Conservation (phyloP, 2,113 vertebrate species). For the Seriola quinqueradiata region DNA sequence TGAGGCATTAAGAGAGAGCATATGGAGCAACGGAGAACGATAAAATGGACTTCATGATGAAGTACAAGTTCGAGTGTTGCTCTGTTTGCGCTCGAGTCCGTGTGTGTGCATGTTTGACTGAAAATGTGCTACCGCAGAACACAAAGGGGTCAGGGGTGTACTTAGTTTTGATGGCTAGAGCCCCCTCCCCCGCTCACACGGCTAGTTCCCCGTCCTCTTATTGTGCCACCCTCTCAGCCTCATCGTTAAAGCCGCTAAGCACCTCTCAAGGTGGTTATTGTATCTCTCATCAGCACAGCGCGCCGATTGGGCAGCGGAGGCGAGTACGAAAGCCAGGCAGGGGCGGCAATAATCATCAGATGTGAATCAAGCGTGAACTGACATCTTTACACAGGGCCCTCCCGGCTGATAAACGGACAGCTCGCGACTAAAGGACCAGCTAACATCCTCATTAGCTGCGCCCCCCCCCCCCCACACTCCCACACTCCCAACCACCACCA, state of each 20-base stretch:
- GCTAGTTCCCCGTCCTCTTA: constrained; percentile 34
- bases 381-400: constrained; percentile 45
- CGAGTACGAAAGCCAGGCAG: constrained; percentile 9
- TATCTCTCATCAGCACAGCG: constrained; percentile 50
- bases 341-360: constrained; percentile 49
- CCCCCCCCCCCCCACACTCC: too few species aligned
- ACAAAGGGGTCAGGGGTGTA: constrained; percentile 36
- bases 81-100: neutral
- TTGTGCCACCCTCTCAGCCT: constrained; percentile 37
- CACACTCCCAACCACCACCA: neutral
- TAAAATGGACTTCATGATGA: constrained; percentile 28
- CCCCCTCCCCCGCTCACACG: neutral
- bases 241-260: constrained; percentile 45
- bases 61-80: constrained; percentile 65
- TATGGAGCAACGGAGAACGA: neutral
- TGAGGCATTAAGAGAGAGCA: neutral
- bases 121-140: neutral
- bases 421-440: constrained; percentile 69
- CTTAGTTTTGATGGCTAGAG: constrained; percentile 57
- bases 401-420: constrained; percentile 81
- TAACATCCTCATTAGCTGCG: constrained; percentile 78
- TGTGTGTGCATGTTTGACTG: constrained; percentile 19
- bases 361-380: constrained; percentile 52
- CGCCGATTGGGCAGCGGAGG: constrained; percentile 4
- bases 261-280: constrained; percentile 59